Conservation (phyloP, 2,113 vertebrate genomes). For the Paracyprichromis sp. region DNA sequence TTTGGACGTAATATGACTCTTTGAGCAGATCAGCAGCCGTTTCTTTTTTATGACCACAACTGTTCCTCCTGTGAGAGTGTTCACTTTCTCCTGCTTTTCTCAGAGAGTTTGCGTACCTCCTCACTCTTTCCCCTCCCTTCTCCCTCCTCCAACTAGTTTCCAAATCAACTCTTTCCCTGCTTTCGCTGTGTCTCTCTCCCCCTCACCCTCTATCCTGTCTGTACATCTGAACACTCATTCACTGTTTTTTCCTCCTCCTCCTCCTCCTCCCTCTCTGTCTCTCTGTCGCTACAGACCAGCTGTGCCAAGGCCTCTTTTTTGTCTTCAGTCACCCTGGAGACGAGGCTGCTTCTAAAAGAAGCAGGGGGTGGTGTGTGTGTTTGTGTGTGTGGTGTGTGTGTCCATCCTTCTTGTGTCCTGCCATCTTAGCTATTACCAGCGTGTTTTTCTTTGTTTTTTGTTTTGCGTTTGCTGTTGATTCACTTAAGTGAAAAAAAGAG, state of each 20-base stretch:
- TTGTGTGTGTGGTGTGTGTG: not conserved
- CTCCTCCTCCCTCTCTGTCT: not conserved
- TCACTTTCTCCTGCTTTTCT: conserved; percentile 34
- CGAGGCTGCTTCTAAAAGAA: conserved; percentile 28
- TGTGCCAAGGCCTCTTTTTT: conserved; percentile 63
- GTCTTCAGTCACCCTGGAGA: conserved; percentile 62
- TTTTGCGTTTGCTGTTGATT: not conserved
- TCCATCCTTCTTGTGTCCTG: conserved; percentile 25
- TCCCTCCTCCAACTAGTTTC: not conserved
- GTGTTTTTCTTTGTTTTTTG: not conserved
- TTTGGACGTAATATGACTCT: conserved; percentile 30
- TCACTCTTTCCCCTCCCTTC: not conserved
- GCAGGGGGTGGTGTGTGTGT: not conserved
- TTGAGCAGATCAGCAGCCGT: not conserved
- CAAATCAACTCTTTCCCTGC: not conserved
- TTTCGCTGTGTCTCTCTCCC: conserved; percentile 28
- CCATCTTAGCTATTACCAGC: conserved; percentile 22
- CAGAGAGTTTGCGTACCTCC: conserved; percentile 17
- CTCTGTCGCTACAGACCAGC: conserved; percentile 48
- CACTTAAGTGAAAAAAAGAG: not conserved
- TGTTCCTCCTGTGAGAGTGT: not conserved
- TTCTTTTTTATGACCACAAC: not conserved
- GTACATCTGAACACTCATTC: conserved; percentile 34
- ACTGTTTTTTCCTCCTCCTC: not conserved
- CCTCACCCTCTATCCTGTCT: conserved; percentile 34